A percentile compares a stretch with the other conserved stretches of the same genome.
Evolutionary conservation across 2,888 invertebrate genomes (phyloP).

Genomic region (Lagria hirta): DNA sequence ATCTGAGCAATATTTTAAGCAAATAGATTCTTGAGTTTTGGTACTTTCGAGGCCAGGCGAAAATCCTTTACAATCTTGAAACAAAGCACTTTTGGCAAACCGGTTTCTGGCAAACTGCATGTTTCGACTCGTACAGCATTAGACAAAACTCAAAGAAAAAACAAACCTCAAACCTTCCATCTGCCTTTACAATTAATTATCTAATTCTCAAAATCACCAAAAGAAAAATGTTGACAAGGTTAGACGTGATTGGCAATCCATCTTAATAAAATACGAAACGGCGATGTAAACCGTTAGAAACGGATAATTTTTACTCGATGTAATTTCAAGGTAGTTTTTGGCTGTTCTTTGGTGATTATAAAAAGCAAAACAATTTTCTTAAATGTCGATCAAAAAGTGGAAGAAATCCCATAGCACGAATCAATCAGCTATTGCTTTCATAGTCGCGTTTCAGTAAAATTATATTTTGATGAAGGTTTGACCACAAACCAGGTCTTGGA

Average conservation of each 20-base stretch:
- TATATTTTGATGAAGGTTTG: conserved; percentile 24
- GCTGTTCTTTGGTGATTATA: conserved; percentile 5
- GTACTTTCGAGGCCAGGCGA: too few relatives aligned
- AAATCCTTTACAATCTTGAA: too few relatives aligned
- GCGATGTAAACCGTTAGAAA: conserved; percentile 16
- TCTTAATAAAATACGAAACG: conserved; percentile 11
- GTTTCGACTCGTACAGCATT: too few relatives aligned
- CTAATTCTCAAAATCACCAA: too few relatives aligned
- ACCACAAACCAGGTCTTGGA: conserved; percentile 21
- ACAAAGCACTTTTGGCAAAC: too few relatives aligned
- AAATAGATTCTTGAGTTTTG: too few relatives aligned
- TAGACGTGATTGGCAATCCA: conserved; percentile 5
- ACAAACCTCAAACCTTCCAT: too few relatives aligned
- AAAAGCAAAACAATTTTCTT: conserved; percentile 6
- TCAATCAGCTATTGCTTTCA: conserved; percentile 9
- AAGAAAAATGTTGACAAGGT: conserved; percentile 9
- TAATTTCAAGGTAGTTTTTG: conserved; percentile 15
- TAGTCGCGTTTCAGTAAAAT: conserved; percentile 15
- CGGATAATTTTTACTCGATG: conserved; percentile 11
- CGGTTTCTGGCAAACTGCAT: too few relatives aligned
- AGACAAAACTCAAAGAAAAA: too few relatives aligned
- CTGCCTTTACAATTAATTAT: too few relatives aligned
- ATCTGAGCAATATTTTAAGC: too few relatives aligned
- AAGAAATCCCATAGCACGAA: background rate
- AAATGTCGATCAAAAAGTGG: background rate